Conservation (phyloP, 2,113 vertebrate genomes). For the Antigone vipio region DNA sequence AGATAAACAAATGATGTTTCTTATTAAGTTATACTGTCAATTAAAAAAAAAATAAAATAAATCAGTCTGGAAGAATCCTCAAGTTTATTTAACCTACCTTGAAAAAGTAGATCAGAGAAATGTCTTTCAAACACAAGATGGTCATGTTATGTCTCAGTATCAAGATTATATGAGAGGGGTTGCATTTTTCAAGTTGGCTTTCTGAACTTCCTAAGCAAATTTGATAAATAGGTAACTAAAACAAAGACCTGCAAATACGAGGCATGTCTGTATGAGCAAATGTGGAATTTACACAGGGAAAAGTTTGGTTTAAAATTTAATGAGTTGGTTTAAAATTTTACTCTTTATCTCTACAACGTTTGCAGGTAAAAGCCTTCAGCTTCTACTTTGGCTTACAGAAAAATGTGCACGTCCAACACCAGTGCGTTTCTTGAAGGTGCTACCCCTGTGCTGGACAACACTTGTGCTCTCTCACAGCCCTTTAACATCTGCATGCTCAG, state of each 20-base stretch:
- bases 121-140: background rate
- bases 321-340: background rate
- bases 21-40: background rate
- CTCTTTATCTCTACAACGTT: background rate
- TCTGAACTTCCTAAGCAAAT: background rate
- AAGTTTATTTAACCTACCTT: background rate
- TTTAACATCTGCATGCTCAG: background rate
- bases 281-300: background rate
- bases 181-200: background rate
- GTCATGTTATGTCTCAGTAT: background rate
- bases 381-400: background rate
- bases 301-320: background rate
- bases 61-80: background rate
- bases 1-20: background rate
- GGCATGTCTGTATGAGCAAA: background rate
- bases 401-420: background rate
- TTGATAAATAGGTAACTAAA: background rate
- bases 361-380: background rate
- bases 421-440: background rate
- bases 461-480: background rate
- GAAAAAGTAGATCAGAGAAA: background rate
- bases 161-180: background rate
- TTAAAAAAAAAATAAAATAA: background rate
- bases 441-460: background rate
- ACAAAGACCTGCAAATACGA: background rate